phyloP scores from a whole-genome alignment of 2,113 vertebrate genomes.

The Isichthys henryi region DNA sequence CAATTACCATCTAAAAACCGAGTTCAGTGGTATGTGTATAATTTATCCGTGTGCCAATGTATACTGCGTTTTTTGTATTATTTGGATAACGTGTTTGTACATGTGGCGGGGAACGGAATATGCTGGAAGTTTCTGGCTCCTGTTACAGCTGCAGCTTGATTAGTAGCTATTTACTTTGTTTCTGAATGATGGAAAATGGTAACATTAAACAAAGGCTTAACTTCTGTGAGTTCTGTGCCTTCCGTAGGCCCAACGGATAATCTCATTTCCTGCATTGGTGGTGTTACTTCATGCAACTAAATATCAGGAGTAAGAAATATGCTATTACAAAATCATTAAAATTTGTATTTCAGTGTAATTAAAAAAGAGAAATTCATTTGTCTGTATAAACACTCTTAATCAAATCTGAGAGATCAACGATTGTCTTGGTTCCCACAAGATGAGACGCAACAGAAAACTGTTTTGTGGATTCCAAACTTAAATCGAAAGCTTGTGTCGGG shows the following conservation, averaged over 20 bases:
- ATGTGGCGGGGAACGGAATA: not conserved
- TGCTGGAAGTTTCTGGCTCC: not conserved
- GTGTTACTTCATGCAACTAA: not conserved
- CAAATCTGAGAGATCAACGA: conserved; percentile 39
- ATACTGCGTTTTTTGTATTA: not conserved
- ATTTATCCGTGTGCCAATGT: not conserved
- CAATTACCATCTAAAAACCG: conserved; percentile 4
- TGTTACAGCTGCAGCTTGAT: not conserved
- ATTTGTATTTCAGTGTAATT: not conserved
- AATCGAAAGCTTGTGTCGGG: conserved; percentile 61
- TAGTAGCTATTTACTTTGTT: not conserved
- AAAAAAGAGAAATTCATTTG: conserved; percentile 32
- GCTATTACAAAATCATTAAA: not conserved
- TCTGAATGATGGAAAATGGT: not conserved
- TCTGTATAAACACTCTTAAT: conserved; percentile 9
- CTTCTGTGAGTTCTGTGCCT: not conserved
- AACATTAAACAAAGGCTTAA: not conserved
- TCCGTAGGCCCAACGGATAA: not conserved
- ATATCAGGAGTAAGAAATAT: not conserved
- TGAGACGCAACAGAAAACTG: conserved; percentile 39
- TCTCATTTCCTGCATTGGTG: not conserved
- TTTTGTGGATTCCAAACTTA: conserved; percentile 50
- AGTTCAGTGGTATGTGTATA: not conserved
- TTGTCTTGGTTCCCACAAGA: conserved; percentile 45
- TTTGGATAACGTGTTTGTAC: not conserved